Conservation (phyloP, 2,113 vertebrate species). For the Notothenia rossii region DNA sequence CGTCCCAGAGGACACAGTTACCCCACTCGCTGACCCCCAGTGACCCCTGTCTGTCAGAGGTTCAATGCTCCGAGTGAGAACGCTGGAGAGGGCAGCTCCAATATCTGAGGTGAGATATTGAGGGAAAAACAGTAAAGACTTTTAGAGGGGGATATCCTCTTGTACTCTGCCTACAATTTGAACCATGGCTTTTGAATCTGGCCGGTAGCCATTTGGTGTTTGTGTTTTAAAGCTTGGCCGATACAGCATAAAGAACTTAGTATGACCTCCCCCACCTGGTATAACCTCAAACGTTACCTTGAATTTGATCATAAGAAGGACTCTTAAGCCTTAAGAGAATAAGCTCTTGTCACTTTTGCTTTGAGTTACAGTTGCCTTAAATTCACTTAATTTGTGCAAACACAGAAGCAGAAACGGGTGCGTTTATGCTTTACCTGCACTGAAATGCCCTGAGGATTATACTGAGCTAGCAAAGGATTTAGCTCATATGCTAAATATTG, state of each 20-base stretch:
- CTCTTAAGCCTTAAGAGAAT: constrained; percentile 35
- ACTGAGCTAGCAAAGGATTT: constrained; percentile 48
- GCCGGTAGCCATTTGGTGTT: constrained; percentile 24
- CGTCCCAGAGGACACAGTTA: constrained; percentile 58
- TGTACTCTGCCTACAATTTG: constrained; percentile 19
- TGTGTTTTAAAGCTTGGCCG: constrained; percentile 32
- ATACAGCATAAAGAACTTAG: constrained; percentile 5
- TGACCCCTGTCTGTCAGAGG: constrained; percentile 64
- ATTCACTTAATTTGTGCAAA: constrained; percentile 63
- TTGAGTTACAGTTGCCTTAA: constrained; percentile 36
- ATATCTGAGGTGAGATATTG: constrained; percentile 43
- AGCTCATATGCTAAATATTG: constrained; percentile 52
- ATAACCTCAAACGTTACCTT: constrained; percentile 18
- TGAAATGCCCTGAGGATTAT: constrained; percentile 59
- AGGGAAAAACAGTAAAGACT: constrained; percentile 3
- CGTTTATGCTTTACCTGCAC: constrained; percentile 55
- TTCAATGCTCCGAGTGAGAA: constrained; percentile 33
- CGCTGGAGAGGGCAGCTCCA: constrained; percentile 18
- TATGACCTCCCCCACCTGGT: constrained; percentile 24
- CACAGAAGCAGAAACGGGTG: constrained; percentile 46
- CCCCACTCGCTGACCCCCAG: constrained; percentile 51
- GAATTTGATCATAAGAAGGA: constrained; percentile 25
- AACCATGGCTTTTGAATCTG: constrained; percentile 37
- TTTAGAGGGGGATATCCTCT: constrained; percentile 14
- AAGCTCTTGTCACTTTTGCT: constrained; percentile 32